Evolutionary conservation across 2,113 vertebrate species (phyloP).

Genomic region (Elachura formosa): DNA sequence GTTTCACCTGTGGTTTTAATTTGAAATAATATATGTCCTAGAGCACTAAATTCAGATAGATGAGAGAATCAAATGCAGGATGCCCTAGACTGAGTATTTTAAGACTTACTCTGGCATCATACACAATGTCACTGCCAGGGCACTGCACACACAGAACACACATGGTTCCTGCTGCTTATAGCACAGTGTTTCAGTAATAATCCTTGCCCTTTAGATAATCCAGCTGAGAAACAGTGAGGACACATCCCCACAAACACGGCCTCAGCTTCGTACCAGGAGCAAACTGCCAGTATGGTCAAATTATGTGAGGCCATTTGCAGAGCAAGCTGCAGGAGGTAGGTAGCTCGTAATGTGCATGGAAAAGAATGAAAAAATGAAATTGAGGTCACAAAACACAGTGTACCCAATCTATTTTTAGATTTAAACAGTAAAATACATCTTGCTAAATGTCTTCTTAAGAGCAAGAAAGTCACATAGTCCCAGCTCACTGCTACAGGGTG

Average conservation of each 20-base stretch:
- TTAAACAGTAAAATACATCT: constrained; percentile 11
- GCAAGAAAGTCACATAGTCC: not conserved
- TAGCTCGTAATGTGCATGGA: not conserved
- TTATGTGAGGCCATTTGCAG: not conserved
- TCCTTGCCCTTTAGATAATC: not conserved
- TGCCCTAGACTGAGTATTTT: not conserved
- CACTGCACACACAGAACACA: not conserved
- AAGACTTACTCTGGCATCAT: not conserved
- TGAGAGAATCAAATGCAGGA: not conserved
- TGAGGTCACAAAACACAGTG: constrained; percentile 32
- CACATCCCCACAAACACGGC: not conserved
- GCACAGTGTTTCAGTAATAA: not conserved
- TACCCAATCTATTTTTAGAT: constrained; percentile 53
- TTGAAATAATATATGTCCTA: not conserved
- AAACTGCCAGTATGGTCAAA: not conserved
- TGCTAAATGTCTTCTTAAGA: constrained; percentile 1
- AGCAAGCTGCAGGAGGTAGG: constrained; percentile 6
- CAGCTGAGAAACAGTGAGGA: not conserved
- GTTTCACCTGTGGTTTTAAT: not conserved
- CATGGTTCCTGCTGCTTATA: not conserved
- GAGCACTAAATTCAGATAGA: not conserved
- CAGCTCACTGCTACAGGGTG: not conserved
- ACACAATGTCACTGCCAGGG: not conserved
- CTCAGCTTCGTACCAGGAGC: not conserved
- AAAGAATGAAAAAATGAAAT: constrained; percentile 38